Base-by-base conservation (phyloP, 2,888 invertebrate species). In the Chorisops tibialis region DNA sequence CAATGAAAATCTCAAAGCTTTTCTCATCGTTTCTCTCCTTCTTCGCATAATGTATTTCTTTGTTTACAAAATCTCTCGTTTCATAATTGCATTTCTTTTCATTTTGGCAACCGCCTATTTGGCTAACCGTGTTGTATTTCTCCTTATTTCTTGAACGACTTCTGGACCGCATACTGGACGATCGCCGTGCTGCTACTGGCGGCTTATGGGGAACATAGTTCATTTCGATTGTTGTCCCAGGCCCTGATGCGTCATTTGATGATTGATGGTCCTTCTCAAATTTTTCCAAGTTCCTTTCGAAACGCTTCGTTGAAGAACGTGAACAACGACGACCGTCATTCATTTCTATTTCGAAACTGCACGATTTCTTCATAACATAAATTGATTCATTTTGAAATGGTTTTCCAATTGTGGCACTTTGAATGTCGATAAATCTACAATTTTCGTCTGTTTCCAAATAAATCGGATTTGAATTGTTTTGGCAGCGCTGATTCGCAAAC, bases 121-220 rank as follows among this genome's bases (percentile, higher is more conserved):
- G 77, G 2, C 75, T 76, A 0, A 76, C 78, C 0, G 78, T 76
- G 61, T 77, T 76, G 43, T 75, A 77, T 11, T 77, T 72, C 9
- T 78, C 79, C 4, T 76, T 76, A 38, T 75, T 74, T 71, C 83
- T 79, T 35, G 76, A 75, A 1, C 75, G 72, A 47, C 82, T 81
- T 64, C 82, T 82, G 37, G 83, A 78, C 69, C 84, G 81, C 48
- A 84, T 81, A 18, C 87, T 87, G 3, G 86, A 86, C 7, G 87
- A 86, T 41, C 87, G 79, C 56, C 87, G 82, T 0, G 85, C 82
- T 1, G 87, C 87, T 72, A 88, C 87, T 0, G 88, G 89, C 1
- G 88, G 89, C 69, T 89, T 89, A 68, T 89, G 88, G 0, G 85
- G 85, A 0, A 88, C 85, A 70, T 82, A 82, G 52, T 81, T 81